These are phyloP conservation scores for Sparidentex hasta DNA, from an alignment of 2,797 vertebrate genomes.

Conservation along the genomic window DNA sequence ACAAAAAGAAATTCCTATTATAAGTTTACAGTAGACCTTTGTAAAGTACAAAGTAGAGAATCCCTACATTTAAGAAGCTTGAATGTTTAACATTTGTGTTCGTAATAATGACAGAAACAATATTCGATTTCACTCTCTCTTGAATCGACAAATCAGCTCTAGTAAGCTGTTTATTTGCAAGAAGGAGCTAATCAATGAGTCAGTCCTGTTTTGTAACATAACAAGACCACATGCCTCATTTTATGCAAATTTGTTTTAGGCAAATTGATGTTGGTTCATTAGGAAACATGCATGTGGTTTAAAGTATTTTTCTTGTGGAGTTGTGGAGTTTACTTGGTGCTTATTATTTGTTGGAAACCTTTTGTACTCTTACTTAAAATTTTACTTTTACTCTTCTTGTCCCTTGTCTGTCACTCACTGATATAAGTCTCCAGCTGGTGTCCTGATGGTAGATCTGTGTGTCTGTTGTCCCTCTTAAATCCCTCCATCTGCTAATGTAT, in stretches of 20 bases:
- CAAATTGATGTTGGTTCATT: neutral
- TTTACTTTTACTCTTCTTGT: constrained; percentile 48
- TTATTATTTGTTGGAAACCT: constrained; percentile 26
- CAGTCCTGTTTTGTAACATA: constrained; percentile 12
- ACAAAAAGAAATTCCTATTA: too few species aligned
- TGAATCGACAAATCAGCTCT: too few species aligned
- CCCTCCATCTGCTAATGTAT: constrained; percentile 74
- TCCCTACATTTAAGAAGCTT: too few species aligned
- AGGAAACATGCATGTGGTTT: constrained; percentile 1
- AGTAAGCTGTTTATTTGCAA: neutral
- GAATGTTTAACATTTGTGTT: too few species aligned
- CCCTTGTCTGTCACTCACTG: constrained; percentile 37
- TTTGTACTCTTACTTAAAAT: constrained; percentile 22
- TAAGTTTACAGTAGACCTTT: too few species aligned
- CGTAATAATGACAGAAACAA: too few species aligned
- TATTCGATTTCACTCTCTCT: too few species aligned
- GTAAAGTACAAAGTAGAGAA: too few species aligned
- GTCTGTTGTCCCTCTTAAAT: constrained; percentile 69
- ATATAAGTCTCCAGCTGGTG: constrained; percentile 68
- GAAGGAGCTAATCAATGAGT: constrained; percentile 6
- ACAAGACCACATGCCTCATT: neutral
- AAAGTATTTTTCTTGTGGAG: neutral
- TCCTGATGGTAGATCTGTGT: constrained; percentile 62
- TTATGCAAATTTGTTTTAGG: constrained; percentile 7
- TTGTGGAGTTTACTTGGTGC: constrained; percentile 8